Evolutionary conservation across 2,797 vertebrate species (phyloP).

Genomic region (Chrosomus eos): DNA sequence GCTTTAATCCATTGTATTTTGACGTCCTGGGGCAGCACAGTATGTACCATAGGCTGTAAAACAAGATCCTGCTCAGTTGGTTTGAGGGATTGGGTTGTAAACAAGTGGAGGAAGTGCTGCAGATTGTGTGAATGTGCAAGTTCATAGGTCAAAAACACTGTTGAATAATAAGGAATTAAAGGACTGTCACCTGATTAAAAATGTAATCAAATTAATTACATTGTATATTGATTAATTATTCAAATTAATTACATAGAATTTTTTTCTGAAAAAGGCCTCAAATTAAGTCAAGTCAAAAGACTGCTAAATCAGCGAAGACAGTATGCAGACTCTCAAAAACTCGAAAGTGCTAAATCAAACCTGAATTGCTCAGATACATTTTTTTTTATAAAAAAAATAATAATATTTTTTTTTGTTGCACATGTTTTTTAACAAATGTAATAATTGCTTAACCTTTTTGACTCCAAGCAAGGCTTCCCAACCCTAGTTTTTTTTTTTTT

Average conservation of each 20-base stretch:
- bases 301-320: not conserved
- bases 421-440: not conserved
- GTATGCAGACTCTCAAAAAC: not conserved
- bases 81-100: constrained; percentile 9
- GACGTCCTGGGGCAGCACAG: constrained; percentile 9
- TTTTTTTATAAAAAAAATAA: too few species aligned
- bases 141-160: not conserved
- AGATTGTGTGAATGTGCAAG: not conserved
- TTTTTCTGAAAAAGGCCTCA: not conserved
- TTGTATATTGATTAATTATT: not conserved
- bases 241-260: not conserved
- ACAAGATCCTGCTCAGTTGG: not conserved
- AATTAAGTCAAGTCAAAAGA: not conserved
- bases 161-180: not conserved
- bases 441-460: not conserved
- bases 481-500: not conserved
- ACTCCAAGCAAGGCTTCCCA: not conserved
- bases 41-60: constrained; percentile 19
- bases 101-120: not conserved
- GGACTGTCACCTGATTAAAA: too few species aligned
- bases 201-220: not conserved
- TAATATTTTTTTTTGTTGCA: too few species aligned
- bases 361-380: not conserved
- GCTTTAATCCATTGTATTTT: constrained; percentile 6
- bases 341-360: not conserved